These are phyloP conservation scores for Ptychadena robeensis DNA, from an alignment of 2,797 vertebrate genomes.

Conservation along the genomic window DNA sequence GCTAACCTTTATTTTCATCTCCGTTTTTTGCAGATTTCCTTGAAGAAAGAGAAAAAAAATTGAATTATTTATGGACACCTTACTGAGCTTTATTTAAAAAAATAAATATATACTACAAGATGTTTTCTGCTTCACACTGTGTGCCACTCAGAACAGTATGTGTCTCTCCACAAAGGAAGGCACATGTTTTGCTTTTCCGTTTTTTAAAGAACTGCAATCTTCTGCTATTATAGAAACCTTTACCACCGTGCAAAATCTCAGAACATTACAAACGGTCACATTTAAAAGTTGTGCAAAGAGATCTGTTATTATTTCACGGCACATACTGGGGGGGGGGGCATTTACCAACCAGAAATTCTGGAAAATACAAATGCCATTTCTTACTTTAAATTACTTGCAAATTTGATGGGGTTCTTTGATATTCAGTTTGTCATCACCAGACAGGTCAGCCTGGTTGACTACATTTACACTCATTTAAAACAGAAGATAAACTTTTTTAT, in stretches of 20 bases:
- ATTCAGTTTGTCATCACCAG: no score
- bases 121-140: neutral
- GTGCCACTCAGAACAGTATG: neutral
- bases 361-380: neutral
- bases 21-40: neutral
- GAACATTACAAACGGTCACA: neutral
- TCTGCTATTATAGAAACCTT: neutral
- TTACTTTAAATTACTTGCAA: no score
- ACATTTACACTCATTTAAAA: no score
- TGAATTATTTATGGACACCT: constrained; percentile 2
- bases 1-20: neutral
- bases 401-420: no score
- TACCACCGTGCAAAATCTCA: neutral
- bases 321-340: neutral
- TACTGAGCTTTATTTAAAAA: neutral
- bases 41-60: neutral
- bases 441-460: no score
- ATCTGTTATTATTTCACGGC: neutral
- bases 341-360: neutral
- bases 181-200: neutral
- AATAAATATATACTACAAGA: neutral
- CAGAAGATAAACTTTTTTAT: no score
- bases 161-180: neutral
- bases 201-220: neutral
- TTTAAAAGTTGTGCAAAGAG: neutral